Evolutionary conservation across 2,113 vertebrate species (phyloP).

Genomic region (Sander vitreus): DNA sequence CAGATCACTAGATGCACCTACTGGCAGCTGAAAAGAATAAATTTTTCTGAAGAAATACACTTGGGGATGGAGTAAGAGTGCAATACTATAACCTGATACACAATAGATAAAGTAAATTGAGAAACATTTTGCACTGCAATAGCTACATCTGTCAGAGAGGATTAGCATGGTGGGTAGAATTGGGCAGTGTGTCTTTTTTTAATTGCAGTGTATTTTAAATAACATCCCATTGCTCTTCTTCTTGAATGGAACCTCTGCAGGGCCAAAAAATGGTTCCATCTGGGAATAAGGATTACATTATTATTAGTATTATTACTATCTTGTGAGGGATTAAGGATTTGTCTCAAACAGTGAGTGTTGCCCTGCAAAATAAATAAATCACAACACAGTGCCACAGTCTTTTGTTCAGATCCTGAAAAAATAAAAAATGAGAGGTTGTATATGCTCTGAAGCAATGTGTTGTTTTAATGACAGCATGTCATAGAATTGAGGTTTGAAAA

Average conservation of each 20-base stretch:
- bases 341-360: slow-evolving; percentile 77
- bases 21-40: slow-evolving; percentile 47
- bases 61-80: slow-evolving; percentile 31
- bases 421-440: slow-evolving; percentile 25
- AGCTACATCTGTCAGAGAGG: slow-evolving; percentile 67
- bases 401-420: slow-evolving; percentile 72
- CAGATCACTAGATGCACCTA: slow-evolving; percentile 44
- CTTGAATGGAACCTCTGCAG: slow-evolving; percentile 71
- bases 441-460: slow-evolving; percentile 23
- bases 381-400: slow-evolving; percentile 73
- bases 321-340: slow-evolving; percentile 85
- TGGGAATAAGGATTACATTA: slow-evolving; percentile 84
- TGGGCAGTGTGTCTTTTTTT: slow-evolving; percentile 73
- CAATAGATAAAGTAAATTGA: slow-evolving; percentile 55
- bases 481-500: slow-evolving; percentile 19
- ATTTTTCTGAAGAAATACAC: slow-evolving; percentile 52
- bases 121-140: slow-evolving; percentile 58
- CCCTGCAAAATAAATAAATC: slow-evolving; percentile 75
- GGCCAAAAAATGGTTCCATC: slow-evolving; percentile 77
- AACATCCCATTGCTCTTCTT: slow-evolving; percentile 69
- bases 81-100: slow-evolving; percentile 43
- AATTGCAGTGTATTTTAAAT: slow-evolving; percentile 81
- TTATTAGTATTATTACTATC: slow-evolving; percentile 84
- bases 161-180: slow-evolving; percentile 67
- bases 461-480: slow-evolving; percentile 47